Base-by-base conservation (phyloP, 1,140 invertebrate species). In the Bombus balteatus region DNA sequence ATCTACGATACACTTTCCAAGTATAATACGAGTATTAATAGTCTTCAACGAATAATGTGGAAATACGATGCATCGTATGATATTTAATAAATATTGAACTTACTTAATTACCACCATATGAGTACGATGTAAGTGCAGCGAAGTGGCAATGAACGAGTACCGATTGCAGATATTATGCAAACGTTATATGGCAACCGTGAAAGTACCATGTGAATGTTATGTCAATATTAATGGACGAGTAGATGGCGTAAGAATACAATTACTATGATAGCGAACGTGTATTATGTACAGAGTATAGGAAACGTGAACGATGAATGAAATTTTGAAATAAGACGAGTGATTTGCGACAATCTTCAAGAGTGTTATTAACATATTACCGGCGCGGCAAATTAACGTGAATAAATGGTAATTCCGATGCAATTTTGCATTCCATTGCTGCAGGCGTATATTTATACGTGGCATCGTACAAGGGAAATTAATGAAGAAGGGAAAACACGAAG, bases 371-470 rank as follows among this genome's bases (percentile, higher is more conserved):
- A 47, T 32, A n/a, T 10, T 28, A 8, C 39, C 8, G 3, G 37
- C 68, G 37, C 37, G 34, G 68, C 37, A 6, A 28, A 39, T 70
- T 70, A 70, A 70, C 68, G 28, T 41, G 70, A 70, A 70, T 71
- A 71, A 71, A 71, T 71, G 70, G 39, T n/a, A 41, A 71, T 71
- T 15, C 39, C 70, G 39, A 73, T 73, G n/a, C 15, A 47, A 73
- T 47, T 73, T 28, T 28, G n/a, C 32, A 43, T 37, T 71, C 0
- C n/a, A 13, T 25, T 4, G 12, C 13, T 15, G 12, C 15, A 73
- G 41, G 12, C 2, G 18, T 73, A 18, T 32, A 41, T 43, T 72
- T 15, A 41, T 72, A 41, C 25, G 8, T 32, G 15, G 71, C n/a
- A 15, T 12, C 25, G 28, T 43, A n/a, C 3, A 43, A 6, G 10